Conservation (phyloP, 2,113 vertebrate genomes). For the Phylloscopus trochilus region DNA sequence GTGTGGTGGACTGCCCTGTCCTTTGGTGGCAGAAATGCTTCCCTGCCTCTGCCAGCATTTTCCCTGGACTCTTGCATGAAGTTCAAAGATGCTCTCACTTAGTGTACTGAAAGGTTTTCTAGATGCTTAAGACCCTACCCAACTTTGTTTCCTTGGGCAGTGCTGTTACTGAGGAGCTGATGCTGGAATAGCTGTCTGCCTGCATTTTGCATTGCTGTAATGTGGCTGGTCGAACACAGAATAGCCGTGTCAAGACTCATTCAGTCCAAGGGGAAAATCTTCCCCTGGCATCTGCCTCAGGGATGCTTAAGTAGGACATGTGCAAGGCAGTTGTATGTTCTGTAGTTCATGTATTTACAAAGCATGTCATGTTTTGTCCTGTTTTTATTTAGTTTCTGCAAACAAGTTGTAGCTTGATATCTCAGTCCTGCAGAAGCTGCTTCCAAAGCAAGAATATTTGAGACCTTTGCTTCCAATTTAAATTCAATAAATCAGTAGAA, state of each 20-base stretch:
- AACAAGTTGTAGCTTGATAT: not conserved
- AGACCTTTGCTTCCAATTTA: not conserved
- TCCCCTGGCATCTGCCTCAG: not conserved
- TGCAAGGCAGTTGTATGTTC: not conserved
- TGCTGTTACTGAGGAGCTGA: not conserved
- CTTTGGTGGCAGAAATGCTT: not conserved
- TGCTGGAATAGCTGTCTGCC: constrained; percentile 6
- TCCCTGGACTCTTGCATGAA: not conserved
- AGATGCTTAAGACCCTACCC: not conserved
- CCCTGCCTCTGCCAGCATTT: not conserved
- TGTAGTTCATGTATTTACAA: constrained; percentile 1
- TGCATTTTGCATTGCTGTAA: not conserved
- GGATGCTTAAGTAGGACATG: not conserved
- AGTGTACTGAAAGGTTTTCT: not conserved
- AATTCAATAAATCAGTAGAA: not conserved
- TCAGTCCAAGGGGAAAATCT: not conserved
- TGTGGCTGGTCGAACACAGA: not conserved
- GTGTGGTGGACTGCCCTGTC: not conserved
- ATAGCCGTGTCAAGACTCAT: not conserved
- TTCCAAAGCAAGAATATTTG: not conserved
- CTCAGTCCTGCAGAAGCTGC: not conserved
- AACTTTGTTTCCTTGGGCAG: not conserved
- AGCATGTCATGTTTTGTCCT: not conserved
- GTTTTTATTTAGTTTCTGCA: not conserved
- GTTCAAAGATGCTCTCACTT: not conserved